These are phyloP conservation scores for Watsonalla cultraria DNA, from an alignment of 2,888 invertebrate species.

Conservation along the genomic window DNA sequence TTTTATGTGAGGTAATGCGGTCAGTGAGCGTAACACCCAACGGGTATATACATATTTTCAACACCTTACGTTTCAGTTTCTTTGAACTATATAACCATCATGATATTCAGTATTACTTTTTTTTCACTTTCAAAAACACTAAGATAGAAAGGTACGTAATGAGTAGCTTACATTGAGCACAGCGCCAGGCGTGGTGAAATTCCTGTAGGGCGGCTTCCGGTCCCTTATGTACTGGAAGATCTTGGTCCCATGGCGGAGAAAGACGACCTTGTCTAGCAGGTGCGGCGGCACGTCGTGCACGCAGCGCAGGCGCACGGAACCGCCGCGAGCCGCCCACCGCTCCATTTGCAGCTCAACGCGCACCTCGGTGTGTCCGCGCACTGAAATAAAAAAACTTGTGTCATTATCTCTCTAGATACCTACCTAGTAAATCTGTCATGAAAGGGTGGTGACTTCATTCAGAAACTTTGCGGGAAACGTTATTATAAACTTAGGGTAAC, in stretches of 20 bases:
- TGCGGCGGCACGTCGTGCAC: conserved; percentile 86
- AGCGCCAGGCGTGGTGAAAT: conserved; percentile 84
- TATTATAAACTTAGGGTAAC: too few relatives aligned
- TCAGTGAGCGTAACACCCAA: too few relatives aligned
- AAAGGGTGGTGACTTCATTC: background rate
- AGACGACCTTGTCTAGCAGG: conserved; percentile 88
- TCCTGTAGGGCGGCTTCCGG: conserved; percentile 85
- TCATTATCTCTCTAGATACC: background rate
- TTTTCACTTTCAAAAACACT: background rate
- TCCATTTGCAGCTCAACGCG: conserved; percentile 83
- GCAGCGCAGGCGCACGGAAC: conserved; percentile 85
- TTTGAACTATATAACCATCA: too few relatives aligned
- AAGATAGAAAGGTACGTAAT: background rate
- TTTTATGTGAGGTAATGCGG: too few relatives aligned
- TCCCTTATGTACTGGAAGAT: conserved; percentile 90
- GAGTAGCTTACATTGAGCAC: conserved; percentile 84
- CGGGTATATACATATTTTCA: too few relatives aligned
- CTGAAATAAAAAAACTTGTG: conserved; percentile 32
- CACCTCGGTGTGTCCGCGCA: conserved; percentile 73
- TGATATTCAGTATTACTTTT: too few relatives aligned
- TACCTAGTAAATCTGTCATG: background rate
- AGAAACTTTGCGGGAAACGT: too few relatives aligned
- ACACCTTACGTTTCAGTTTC: too few relatives aligned
- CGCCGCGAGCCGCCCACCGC: conserved; percentile 85
- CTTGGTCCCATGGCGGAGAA: conserved; percentile 83